Evolutionary conservation across 2,888 invertebrate species (phyloP), one percentile per base, ranked within the genome.

Genomic region (Perdita meconis): DNA sequence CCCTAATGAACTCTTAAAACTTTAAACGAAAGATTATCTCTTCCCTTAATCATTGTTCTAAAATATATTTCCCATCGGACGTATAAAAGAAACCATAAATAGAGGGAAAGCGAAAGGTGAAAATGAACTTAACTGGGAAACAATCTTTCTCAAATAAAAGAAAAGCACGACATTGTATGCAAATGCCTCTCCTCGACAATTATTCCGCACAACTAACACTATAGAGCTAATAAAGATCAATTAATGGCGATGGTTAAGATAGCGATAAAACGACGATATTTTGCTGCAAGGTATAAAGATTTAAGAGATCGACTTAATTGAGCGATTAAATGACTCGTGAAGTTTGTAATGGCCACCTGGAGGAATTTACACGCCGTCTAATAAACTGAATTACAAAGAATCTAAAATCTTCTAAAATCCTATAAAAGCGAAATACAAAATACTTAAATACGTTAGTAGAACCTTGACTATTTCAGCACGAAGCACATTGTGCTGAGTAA

Each of bases 31-130:
- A 26, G 3, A 19, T 0, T 63, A 51, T 68, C 36, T n/a, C 44
- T 40, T 13, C 6, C 1, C n/a, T 73, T 16, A 61, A 70, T 56
- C 44, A 0, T 10, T 13, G 1, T 36, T n/a, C 42, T 36, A n/a
- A 42, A 16, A 16, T n/a, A 10, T 8, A 1, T 19, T 24, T 56
- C 12, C 47, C 71, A 16, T 34, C 13, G 22, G 8, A 30, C 40
- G 63, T 53, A 40, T 63, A 71, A 44, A 19, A 19, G 12, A 16
- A 36, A 36, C 22, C 13, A 22, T 57, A 38, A 42, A 71, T 42
- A 36, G n/a, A 74, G 63, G 64, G 16, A 10, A 3, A 63, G 12
- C 63, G 57, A 70, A 57, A 63, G n/a, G 63, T 40, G 16, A n/a
- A 47, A 40, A 42, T 22, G 19, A 42, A n/a, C 3, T 26, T 63